Conservation (phyloP, 2,797 vertebrate species). For the Neomorphus geoffroyi region DNA sequence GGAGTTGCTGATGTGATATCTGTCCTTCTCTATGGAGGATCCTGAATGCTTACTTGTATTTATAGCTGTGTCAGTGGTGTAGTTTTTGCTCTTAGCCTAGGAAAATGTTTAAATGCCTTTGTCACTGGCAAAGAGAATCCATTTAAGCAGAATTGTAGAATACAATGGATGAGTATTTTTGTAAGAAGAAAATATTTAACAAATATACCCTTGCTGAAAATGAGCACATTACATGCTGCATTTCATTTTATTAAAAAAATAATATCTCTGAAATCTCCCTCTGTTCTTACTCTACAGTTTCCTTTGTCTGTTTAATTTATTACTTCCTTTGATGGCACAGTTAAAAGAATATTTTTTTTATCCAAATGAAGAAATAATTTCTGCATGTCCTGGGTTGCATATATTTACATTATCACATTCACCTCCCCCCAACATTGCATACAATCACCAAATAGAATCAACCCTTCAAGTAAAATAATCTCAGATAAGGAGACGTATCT, state of each 20-base stretch:
- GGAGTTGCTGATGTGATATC: not conserved
- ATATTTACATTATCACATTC: conserved; percentile 43
- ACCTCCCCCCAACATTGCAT: not conserved
- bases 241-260: conserved; percentile 28
- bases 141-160: not conserved
- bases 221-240: not conserved
- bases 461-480: conserved; percentile 27
- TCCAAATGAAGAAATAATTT: conserved; percentile 29
- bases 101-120: not conserved
- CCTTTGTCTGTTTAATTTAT: conserved; percentile 8
- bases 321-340: conserved; percentile 38
- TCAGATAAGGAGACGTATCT: conserved; percentile 28
- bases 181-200: not conserved
- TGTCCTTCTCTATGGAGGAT: not conserved
- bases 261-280: not conserved
- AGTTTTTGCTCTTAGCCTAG: not conserved
- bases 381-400: not conserved
- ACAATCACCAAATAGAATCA: conserved; percentile 49
- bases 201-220: not conserved
- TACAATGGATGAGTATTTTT: not conserved
- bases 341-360: conserved; percentile 20
- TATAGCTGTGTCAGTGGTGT: not conserved
- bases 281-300: not conserved
- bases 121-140: not conserved
- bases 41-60: not conserved